phyloP scores from a whole-genome alignment of 2,113 vertebrate genomes.

The Eudyptes chrysolophus region DNA sequence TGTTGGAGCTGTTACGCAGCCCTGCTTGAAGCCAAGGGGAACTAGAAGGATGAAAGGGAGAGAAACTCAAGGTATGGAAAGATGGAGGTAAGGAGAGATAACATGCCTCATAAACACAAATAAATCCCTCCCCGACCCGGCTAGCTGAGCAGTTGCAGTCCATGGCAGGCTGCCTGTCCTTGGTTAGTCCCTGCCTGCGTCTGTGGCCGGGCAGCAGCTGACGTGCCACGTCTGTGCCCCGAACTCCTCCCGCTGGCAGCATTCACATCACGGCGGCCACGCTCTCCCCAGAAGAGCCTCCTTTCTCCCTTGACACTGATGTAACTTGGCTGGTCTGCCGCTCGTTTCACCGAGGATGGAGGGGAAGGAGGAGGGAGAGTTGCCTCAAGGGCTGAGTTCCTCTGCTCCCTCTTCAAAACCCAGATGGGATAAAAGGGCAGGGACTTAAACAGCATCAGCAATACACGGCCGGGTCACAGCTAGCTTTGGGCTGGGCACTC shows the following conservation, averaged over 20 bases:
- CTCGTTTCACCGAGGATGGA: rapidly evolving
- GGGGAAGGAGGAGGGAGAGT: background rate
- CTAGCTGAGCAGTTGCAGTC: background rate
- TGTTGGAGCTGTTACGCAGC: background rate
- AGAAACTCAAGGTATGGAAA: background rate
- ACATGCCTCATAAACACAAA: background rate
- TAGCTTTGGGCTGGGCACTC: background rate
- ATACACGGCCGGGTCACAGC: background rate
- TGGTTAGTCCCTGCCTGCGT: background rate
- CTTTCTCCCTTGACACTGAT: background rate
- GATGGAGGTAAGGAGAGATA: background rate
- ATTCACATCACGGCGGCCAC: rapidly evolving
- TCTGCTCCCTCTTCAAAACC: background rate
- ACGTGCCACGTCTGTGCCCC: background rate
- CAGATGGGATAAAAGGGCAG: background rate
- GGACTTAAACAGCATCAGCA: background rate
- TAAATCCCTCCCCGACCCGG: background rate
- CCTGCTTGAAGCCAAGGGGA: background rate
- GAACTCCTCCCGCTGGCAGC: background rate
- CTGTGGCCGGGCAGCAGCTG: background rate
- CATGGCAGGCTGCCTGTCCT: background rate
- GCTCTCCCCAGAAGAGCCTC: background rate
- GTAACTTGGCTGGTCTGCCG: background rate
- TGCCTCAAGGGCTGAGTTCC: background rate
- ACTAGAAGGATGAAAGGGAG: background rate